Base-by-base conservation (phyloP, 2,888 invertebrate genomes). In the Cerceris rybyensis region DNA sequence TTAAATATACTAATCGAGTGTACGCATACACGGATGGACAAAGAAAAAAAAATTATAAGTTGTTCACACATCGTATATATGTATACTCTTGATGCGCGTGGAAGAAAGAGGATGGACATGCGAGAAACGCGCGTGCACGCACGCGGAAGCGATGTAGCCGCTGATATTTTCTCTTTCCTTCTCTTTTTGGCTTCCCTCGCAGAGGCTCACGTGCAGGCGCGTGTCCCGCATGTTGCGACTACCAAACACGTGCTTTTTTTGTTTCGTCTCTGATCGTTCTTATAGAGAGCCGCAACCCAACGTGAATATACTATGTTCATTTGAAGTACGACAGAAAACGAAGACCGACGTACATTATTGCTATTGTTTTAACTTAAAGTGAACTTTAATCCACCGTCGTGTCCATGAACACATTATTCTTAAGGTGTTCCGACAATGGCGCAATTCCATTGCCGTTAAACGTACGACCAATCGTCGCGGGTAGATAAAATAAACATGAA, bases 11-110 rank as follows among this genome's bases (percentile, higher is more conserved):
- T 28, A 84, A 86, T 88, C 82, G 84, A 86, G 83, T 83, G 85
- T 87, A 88, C 84, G 85, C 80, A 86, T 86, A 87, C 84, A 88
- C 82, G 84, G 83, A 84, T 86, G 85, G 85, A 83, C 78, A 82
- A 81, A 85, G 82, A 80, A 83, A 80, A 83, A 81, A 77, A 74
- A 69, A 61, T 13, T 50, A 75, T 75, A 71, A 77, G 75, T 82
- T 83, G 83, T 71, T 83, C 75, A 83, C 88, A 88, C 87, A 88
- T 86, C 79, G 78, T 86, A 84, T 88, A 28, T 28, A 69, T 60
- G 66, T 78, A 68, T 71, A 72, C 55, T 70, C 70, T 66, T 78
- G 79, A 72, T 76, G 79, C 86, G 65, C 84, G 72, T 75, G 75
- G 69, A 81, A 81, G 71, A 76, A 75, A 57, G 80, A 65, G 67